Percentiles rank a stretch among this genome's conserved stretches.
phyloP scores from a whole-genome alignment of 2,797 vertebrate genomes.

The Pangasius sanitwongsei region DNA sequence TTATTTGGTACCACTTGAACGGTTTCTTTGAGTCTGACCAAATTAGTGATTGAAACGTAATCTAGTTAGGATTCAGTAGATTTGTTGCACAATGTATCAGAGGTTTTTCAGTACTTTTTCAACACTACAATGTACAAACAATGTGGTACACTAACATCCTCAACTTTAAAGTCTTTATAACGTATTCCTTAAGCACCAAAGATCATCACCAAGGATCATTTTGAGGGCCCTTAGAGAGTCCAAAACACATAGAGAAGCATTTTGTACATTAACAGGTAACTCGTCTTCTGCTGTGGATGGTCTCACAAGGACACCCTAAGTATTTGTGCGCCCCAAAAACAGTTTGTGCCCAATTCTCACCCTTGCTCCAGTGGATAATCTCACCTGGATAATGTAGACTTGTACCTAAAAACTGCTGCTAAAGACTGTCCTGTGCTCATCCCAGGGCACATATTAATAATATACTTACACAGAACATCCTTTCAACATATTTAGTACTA shows the following conservation, averaged over 20 bases:
- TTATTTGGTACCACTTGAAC: not conserved
- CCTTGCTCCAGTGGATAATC: not conserved
- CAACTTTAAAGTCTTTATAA: not conserved
- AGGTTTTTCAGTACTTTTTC: not conserved
- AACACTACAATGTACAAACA: not conserved
- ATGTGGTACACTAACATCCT: not conserved
- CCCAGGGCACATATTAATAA: not conserved
- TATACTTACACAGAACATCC: not conserved
- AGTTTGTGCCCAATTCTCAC: not conserved
- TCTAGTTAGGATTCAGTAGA: not conserved
- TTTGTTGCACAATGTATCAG: not conserved
- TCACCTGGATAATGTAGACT: not conserved
- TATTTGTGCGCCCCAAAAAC: not conserved
- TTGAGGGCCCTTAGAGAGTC: not conserved
- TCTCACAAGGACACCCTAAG: not conserved
- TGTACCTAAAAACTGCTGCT: not conserved
- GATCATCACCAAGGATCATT: not conserved
- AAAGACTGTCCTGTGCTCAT: not conserved
- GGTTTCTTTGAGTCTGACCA: not conserved
- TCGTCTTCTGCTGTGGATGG: not conserved
- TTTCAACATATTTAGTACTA: not conserved
- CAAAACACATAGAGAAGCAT: not conserved
- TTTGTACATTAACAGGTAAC: not conserved
- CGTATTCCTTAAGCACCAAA: not conserved
- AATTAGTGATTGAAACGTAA: not conserved